Evolutionary conservation across 2,113 vertebrate genomes (phyloP), one percentile per base, ranked within the genome.

Genomic region (Hemiscyllium ocellatum): DNA sequence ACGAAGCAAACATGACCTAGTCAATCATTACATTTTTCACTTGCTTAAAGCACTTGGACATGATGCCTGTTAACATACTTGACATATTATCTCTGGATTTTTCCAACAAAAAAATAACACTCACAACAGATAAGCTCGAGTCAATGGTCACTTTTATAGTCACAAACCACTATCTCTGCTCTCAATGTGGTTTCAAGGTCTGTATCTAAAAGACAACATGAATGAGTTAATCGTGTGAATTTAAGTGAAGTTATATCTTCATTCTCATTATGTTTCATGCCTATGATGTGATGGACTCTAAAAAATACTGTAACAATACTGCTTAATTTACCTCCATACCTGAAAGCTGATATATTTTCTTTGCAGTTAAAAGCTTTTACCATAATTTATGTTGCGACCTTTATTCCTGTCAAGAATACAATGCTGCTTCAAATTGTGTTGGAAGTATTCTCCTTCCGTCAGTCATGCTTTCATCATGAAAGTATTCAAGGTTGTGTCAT

Each of bases 401-500:
- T 70, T 69, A 52, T 72, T 95, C 68, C n/a, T 95, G 42, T 17
- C 42, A 52, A 42, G 68, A 72, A 33, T 95, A 72, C 52, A 70
- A 50, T 52, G 94, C 94, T 95, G 47, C 94, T 72, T 95, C 72
- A 72, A 95, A 26, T 37, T 76, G 69, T 33, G 42, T 95, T 95
- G 94, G 33, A 95, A 95, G 69, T 52, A 95, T 95, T 95, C 47
- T 72, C 94, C 69, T 95, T 95, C 68, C 70, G 42, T 72, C 69
- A 72, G 47, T 95, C 93, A 95, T 37, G 12, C 93, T 95, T 95
- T 72, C 68, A 95, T 95, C 94, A 76, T 76, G 17, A 42, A 93
- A 66, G 89, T 68, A 37, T 93, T 93, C 89, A 93, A 93, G 89
- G 89, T 65, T 93, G 22, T 68, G 89, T 93, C 89, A 93, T 93